A percentile compares a stretch with the other conserved stretches of the same genome.
These are phyloP conservation scores for Myopa testacea DNA, from an alignment of 2,888 invertebrate genomes.

Conservation along the genomic window DNA sequence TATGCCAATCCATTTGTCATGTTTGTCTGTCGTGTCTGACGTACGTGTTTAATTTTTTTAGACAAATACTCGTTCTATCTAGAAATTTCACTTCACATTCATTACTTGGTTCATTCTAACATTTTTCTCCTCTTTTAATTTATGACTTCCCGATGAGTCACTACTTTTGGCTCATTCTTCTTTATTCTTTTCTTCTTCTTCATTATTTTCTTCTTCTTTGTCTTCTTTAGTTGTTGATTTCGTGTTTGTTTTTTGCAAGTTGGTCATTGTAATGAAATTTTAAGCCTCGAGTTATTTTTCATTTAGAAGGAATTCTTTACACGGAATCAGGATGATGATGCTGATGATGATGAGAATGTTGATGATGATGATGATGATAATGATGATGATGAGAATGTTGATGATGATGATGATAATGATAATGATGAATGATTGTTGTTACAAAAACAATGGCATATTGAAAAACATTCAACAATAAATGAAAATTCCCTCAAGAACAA, in stretches of 20 bases:
- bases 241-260: not conserved
- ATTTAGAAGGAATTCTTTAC: slow-evolving; percentile 26
- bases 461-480: not conserved
- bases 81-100: not conserved
- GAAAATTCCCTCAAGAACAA: not conserved
- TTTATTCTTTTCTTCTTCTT: not conserved
- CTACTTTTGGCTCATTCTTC: no score
- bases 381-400: not conserved
- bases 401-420: not conserved
- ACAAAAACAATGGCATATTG: not conserved
- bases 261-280: slow-evolving; percentile 30
- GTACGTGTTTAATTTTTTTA: no score
- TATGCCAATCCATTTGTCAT: not conserved
- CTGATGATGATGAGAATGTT: not conserved
- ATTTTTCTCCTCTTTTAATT: not conserved
- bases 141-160: no score
- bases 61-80: no score
- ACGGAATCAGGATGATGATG: not conserved
- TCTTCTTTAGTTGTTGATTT: not conserved
- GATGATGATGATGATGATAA: not conserved
- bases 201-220: not conserved
- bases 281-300: slow-evolving; percentile 26
- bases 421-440: not conserved
- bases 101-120: not conserved
- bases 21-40: no score